Base-by-base conservation (phyloP, 2,113 vertebrate genomes). In the Thalassarche chlororhynchos region DNA sequence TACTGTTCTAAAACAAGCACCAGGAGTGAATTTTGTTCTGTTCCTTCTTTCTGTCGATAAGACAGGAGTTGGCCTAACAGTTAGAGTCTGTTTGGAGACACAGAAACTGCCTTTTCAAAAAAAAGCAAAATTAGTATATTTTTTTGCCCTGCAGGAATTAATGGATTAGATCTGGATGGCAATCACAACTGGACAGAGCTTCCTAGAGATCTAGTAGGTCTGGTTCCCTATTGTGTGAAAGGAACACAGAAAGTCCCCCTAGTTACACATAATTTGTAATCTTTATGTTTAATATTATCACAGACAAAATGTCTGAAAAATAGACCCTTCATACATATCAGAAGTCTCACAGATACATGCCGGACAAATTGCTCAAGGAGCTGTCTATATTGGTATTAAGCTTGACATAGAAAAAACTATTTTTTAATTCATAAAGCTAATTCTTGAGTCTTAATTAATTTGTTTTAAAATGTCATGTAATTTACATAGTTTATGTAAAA, bases 121-220 rank as follows among this genome's bases (percentile, higher is more conserved):
- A 82, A 28, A 20, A 77, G 3, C 0, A 8, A 60, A 78, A 79
- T 12, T 0, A 65, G 1, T 31, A 3, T 54, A 26, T 71, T 69
- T 65, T 72, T 58, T 77, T 7, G 2, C 18, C 25, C 5, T 15
- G 1, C 1, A 58, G n/a, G 32, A 87, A 69, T 38, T 36, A 69
- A 52, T n/a, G 38, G 15, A 64, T 52, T 83, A 86, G 7, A 44
- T 36, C 19, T 54, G 12, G 6, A 61, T 69, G 12, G 3, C 11
- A 61, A 65, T 26, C 18, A n/a, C 14, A 62, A 32, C 15, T 49
- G 40, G 6, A 12, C 4, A 90, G 28, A 62, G 6, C 8, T 72
- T 92, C 25, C 13, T 58, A 74, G 36, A 69, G 28, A 52, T 38
- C 8, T 46, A 78, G 9, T 44, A 75, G 2, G 0, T 60, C 21